These are phyloP conservation scores for Actinemys pallida DNA, from an alignment of 2,113 vertebrate species.

Conservation along the genomic window DNA sequence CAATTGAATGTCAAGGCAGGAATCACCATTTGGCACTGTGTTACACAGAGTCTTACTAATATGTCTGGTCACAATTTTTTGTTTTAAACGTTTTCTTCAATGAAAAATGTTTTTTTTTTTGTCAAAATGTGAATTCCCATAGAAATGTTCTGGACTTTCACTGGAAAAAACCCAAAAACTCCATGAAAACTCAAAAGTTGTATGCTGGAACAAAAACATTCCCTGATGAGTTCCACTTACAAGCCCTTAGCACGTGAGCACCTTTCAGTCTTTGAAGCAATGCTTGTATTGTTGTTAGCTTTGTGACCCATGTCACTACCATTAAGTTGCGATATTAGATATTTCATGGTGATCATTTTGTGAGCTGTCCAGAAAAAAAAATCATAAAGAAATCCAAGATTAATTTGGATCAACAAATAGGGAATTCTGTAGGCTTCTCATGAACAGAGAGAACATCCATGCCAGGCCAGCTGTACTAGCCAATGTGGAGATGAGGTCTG, in stretches of 20 bases:
- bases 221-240: conserved; percentile 15
- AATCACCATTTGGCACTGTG: conserved; percentile 5
- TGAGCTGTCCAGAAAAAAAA: not conserved
- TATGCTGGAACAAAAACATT: not conserved
- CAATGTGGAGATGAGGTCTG: not conserved
- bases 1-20: not conserved
- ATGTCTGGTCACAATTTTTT: not conserved
- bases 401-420: conserved; percentile 22
- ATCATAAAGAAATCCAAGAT: not conserved
- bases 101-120: conserved; percentile 54
- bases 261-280: not conserved
- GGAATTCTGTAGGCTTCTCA: not conserved
- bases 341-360: not conserved
- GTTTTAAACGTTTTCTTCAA: conserved; percentile 36
- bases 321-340: not conserved
- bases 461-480: not conserved
- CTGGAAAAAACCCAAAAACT: conserved; percentile 39
- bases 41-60: conserved; percentile 11
- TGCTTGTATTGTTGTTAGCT: not conserved
- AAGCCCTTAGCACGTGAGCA: not conserved
- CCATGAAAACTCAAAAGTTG: not conserved
- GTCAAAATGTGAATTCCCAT: conserved; percentile 47
- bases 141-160: conserved; percentile 29
- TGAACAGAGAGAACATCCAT: not conserved
- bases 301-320: not conserved